Evolutionary conservation across 2,113 vertebrate genomes (phyloP).

Genomic region (Gasterosteus aculeatus): DNA sequence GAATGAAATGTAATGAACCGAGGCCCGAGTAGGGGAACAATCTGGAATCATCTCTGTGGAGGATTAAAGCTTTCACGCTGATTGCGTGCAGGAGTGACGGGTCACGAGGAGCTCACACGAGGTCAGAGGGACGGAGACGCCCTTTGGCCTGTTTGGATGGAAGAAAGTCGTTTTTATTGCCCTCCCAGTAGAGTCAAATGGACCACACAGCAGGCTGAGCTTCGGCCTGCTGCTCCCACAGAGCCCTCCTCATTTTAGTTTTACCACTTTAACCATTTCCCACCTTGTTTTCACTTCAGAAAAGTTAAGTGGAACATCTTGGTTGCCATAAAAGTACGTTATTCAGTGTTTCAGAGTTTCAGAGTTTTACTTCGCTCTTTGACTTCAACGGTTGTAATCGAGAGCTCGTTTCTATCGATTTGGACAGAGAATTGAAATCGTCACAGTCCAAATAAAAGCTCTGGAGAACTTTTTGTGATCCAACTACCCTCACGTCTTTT

Average conservation of each 20-base stretch:
- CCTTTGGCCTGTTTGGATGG: not conserved
- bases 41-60: conserved; percentile 42
- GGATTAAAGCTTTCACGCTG: conserved; percentile 57
- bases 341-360: not conserved
- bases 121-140: not conserved
- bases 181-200: not conserved
- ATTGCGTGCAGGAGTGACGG: conserved; percentile 30
- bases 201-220: not conserved
- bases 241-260: not conserved
- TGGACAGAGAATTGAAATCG: not conserved
- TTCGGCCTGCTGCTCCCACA: not conserved
- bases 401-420: not conserved
- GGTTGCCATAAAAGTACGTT: not conserved
- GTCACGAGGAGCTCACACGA: not conserved
- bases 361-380: not conserved
- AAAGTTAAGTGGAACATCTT: not conserved
- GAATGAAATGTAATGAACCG: conserved; percentile 37
- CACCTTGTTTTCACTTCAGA: not conserved
- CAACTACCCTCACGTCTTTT: not conserved
- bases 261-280: not conserved
- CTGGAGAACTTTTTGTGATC: not conserved
- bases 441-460: not conserved
- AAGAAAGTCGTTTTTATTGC: not conserved
- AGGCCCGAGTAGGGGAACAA: conserved; percentile 31
- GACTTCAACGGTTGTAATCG: not conserved